Conservation (phyloP, 2,888 invertebrate genomes). For the Phortica okadai region DNA sequence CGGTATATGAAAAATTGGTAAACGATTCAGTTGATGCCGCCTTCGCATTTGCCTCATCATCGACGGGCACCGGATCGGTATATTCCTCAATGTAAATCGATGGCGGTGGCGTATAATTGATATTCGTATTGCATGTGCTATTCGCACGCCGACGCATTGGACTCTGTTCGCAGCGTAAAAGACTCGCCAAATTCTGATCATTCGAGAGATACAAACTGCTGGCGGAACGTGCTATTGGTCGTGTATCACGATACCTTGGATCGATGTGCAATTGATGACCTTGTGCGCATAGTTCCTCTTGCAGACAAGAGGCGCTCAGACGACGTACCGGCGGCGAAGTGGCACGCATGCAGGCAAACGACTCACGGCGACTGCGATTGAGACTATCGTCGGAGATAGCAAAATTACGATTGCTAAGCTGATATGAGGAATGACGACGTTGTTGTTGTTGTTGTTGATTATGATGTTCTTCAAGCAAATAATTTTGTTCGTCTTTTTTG, state of each 20-base stretch:
- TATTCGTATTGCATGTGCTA: slow-evolving; percentile 50
- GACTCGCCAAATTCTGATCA: slow-evolving; percentile 48
- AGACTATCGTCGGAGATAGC: slow-evolving; percentile 75
- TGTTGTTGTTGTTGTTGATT: slow-evolving; percentile 56
- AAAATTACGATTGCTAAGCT: slow-evolving; percentile 58
- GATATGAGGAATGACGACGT: slow-evolving; percentile 65
- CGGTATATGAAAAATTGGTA: slow-evolving; percentile 66
- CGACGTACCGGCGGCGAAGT: slow-evolving; percentile 67
- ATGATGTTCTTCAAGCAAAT: slow-evolving; percentile 45
- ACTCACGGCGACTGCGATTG: slow-evolving; percentile 70
- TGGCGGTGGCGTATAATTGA: slow-evolving; percentile 68
- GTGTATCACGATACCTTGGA: slow-evolving; percentile 75
- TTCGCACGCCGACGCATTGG: slow-evolving; percentile 60
- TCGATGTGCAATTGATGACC: slow-evolving; percentile 75
- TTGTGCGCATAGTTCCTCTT: slow-evolving; percentile 73
- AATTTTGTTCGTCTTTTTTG: slow-evolving; percentile 39
- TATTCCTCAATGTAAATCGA: slow-evolving; percentile 76
- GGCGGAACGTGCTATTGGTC: slow-evolving; percentile 74
- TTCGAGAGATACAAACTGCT: slow-evolving; percentile 68
- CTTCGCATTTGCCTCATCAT: slow-evolving; percentile 53
- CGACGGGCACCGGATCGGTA: slow-evolving; percentile 59
- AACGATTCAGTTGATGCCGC: slow-evolving; percentile 70
- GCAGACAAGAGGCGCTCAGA: slow-evolving; percentile 73
- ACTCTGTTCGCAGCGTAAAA: slow-evolving; percentile 42
- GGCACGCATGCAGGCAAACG: slow-evolving; percentile 63